Conservation (phyloP, 2,888 invertebrate genomes). For the Oscheius sp. region DNA sequence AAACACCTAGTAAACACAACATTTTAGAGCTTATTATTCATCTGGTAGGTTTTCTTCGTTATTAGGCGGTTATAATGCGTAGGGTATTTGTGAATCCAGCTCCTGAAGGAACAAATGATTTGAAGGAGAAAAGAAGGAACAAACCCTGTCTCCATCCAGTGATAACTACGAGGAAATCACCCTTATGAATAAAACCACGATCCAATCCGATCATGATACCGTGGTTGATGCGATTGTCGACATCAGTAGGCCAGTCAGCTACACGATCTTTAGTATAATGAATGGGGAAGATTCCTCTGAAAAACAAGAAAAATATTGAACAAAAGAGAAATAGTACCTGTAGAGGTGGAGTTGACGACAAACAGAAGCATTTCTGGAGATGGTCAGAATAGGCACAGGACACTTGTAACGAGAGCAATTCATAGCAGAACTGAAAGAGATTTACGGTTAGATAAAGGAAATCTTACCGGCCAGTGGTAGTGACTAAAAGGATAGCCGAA, state of each 20-base stretch:
- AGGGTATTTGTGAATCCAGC: constrained; percentile 73
- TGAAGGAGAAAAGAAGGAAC: not conserved
- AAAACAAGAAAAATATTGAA: no score
- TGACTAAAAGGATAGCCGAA: constrained; percentile 87
- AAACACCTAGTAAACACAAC: no score
- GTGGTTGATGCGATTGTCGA: constrained; percentile 76
- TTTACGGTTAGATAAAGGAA: constrained; percentile 8
- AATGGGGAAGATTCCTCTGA: constrained; percentile 90
- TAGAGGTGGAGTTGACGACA: constrained; percentile 91
- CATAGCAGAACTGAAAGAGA: constrained; percentile 79
- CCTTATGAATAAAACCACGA: constrained; percentile 84
- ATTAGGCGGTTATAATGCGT: constrained; percentile 70
- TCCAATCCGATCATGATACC: constrained; percentile 75
- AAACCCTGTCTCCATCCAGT: constrained; percentile 84
- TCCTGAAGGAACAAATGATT: constrained; percentile 30
- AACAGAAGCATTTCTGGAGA: constrained; percentile 84
- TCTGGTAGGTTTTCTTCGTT: no score
- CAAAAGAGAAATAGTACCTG: no score
- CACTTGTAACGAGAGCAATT: constrained; percentile 91
- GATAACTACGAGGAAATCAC: constrained; percentile 88
- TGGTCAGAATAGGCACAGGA: constrained; percentile 90
- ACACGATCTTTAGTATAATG: constrained; percentile 76
- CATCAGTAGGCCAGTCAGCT: constrained; percentile 87
- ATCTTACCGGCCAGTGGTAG: constrained; percentile 76
- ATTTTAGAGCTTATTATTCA: constrained; percentile 9